Evolutionary conservation across 1,140 invertebrate genomes (phyloP).

Genomic region (Drosophila pseudoobscura): DNA sequence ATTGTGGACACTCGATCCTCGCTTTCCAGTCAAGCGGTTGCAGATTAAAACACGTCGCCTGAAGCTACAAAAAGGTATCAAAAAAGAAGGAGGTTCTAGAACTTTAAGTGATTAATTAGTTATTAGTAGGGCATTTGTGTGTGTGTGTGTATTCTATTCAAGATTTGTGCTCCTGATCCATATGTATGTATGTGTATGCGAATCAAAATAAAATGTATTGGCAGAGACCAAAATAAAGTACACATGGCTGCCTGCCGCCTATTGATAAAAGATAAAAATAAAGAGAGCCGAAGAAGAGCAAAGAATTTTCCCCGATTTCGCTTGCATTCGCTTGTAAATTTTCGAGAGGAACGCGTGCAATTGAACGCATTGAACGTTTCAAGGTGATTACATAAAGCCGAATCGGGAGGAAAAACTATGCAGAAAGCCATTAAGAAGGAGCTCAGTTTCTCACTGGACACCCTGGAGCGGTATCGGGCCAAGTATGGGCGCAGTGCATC

Average conservation of each 20-base stretch:
- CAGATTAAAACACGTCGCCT: no score
- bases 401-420: conserved; percentile 21
- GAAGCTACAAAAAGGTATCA: no score
- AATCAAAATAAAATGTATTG: conserved; percentile 54
- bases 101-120: no score
- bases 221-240: conserved; percentile 72
- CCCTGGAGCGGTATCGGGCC: conserved; percentile 67
- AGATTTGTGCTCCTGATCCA: no score
- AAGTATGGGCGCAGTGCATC: conserved; percentile 71
- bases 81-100: no score
- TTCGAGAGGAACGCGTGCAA: conserved; percentile 65
- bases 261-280: conserved; percentile 81
- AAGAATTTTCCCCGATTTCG: conserved; percentile 48
- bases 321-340: conserved; percentile 75
- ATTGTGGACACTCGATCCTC: no score
- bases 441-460: conserved; percentile 73
- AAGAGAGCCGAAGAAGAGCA: conserved; percentile 56
- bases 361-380: conserved; percentile 34
- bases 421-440: conserved; percentile 71
- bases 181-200: not conserved
- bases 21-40: no score
- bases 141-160: no score
- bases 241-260: conserved; percentile 56
- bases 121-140: no score
- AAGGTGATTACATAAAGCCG: conserved; percentile 77